Base-by-base conservation (phyloP, 1,140 invertebrate species). In the Hypsibius dujardini region DNA sequence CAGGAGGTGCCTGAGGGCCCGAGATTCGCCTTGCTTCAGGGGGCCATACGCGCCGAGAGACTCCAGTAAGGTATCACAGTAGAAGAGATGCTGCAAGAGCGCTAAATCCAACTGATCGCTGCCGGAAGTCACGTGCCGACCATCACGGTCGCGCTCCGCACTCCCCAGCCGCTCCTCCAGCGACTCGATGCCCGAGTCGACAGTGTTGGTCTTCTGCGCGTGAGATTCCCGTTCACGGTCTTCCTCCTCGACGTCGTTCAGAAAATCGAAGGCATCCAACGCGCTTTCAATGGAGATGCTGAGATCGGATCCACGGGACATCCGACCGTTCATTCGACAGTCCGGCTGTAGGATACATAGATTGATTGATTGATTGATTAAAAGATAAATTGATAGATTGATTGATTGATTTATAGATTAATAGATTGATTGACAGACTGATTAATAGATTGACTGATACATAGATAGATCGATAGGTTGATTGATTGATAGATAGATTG, bases 241-340 rank as follows among this genome's bases (percentile, higher is more conserved):
- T 1, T 70, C n/a, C 45, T 70, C 60, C 70, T 70, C 74, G 46
- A 69, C 46, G 40, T 75, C 72, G 72, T 79, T 80, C 12, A 84
- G 78, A 76, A 84, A 84, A 75, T 84, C 82, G 75, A 84, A 84
- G 70, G 81, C 81, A 72, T 79, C 82, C 12, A 84, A 75, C 28
- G 82, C 83, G 74, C 77, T 80, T 75, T 83, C 82, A 74, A 84
- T 81, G 46, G 81, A 82, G n/a, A 82, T 77, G 75, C 81, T 82
- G 69, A 81, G 78, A 73, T 78, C 79, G 50, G 81, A 81, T 62
- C 78, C 78, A 28, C 77, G 74, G 50, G 80, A 80, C 62, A 73
- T 74, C 59, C 74, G 47, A 71, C 76, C 69, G 50, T 74, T 77
- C 15, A 71, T n/a, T n/a, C n/a, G n/a, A n/a, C n/a, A n/a, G n/a